Conservation (phyloP, 2,113 vertebrate species). For the Phaetusa simplex region DNA sequence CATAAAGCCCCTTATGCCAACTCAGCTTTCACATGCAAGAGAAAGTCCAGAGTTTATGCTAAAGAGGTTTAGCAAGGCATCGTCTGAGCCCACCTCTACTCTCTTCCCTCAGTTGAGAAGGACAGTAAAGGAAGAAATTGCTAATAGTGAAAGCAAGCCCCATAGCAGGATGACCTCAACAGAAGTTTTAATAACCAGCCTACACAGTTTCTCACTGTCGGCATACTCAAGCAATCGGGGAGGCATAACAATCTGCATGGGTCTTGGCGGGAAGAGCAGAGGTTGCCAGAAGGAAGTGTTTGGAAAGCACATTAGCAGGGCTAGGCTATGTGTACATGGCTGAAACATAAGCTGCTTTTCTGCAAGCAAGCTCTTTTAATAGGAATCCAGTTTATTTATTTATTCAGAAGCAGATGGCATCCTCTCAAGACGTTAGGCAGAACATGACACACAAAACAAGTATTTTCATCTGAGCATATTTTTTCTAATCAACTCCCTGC, state of each 20-base stretch:
- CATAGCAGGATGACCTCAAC: background rate
- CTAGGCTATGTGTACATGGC: background rate
- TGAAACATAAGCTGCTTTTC: slow-evolving; percentile 61
- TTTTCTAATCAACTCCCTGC: slow-evolving; percentile 64
- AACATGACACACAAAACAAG: slow-evolving; percentile 59
- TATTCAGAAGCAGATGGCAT: slow-evolving; percentile 66
- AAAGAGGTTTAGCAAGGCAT: background rate
- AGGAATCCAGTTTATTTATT: slow-evolving; percentile 62
- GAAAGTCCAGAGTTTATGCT: background rate
- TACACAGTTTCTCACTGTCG: background rate
- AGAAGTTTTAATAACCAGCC: background rate
- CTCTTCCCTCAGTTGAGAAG: background rate
- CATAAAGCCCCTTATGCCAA: background rate
- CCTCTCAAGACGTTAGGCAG: slow-evolving; percentile 58
- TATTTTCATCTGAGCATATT: slow-evolving; percentile 62
- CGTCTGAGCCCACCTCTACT: background rate
- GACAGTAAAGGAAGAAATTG: background rate
- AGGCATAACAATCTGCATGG: background rate
- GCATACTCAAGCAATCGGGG: background rate
- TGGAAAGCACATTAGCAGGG: slow-evolving; percentile 14
- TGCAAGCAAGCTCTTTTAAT: slow-evolving; percentile 47
- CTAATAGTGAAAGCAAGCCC: background rate
- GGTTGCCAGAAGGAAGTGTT: slow-evolving; percentile 20
- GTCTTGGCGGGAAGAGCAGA: slow-evolving; percentile 16
- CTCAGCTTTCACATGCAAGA: background rate